Base-by-base conservation (phyloP, 2,797 vertebrate genomes). In the Arrhamphus sclerolepis region DNA sequence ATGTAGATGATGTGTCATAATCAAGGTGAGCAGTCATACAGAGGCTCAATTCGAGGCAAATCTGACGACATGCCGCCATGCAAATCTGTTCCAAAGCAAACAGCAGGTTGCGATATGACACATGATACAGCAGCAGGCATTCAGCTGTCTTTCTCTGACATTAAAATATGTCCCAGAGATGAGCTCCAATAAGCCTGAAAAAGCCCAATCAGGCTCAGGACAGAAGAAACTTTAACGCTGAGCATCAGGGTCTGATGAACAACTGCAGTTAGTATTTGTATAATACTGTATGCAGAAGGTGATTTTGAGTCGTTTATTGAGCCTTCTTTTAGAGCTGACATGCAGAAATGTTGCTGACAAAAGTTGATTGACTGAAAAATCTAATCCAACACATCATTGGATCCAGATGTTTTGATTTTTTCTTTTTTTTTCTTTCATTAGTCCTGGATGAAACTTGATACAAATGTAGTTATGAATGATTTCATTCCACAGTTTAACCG, bases 401-500 rank as follows among this genome's bases (percentile, higher is more conserved):
- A 14, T 5, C 14, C 34, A 16, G 34, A n/a, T n/a, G n/a, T n/a
- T n/a, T n/a, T n/a, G n/a, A n/a, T n/a, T n/a, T n/a, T n/a, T n/a
- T n/a, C n/a, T n/a, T n/a, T n/a, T n/a, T n/a, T n/a, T n/a, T 14
- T 4, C 5, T 38, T 14, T 14, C 3, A 14, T 34, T 13, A 34
- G 9, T 13, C 31, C 31, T 10, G 31, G 31, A 11, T 34, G 31
- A 34, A 17, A 18, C 41, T 10, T 44, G 19, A 14, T 16, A 17
- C 8, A 22, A 42, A 42, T 0, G 1, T 5, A 7, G 10, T 38
- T 2, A 18, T 38, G 6, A 41, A 1, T 16, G 17, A 1, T 56
- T 26, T 40, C 49, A 21, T 24, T 11, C 22, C 34, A 17, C 62
- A 97, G 96, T 98, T 98, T 90, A 98, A 98, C 90, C 95, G 96